Evolutionary conservation across 1,140 invertebrate species (phyloP).

Genomic region (Psilanteris sp.): DNA sequence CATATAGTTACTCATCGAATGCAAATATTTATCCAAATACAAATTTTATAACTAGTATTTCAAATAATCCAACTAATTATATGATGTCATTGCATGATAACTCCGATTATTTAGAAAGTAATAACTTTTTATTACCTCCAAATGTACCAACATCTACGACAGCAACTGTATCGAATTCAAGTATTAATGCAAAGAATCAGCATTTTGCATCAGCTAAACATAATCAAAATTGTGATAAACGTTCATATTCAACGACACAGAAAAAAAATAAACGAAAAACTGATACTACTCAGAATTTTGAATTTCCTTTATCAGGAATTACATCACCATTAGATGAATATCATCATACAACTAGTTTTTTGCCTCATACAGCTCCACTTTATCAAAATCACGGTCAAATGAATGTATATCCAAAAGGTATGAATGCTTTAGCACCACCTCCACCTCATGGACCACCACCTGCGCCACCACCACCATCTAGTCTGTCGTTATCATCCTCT

Average conservation of each 20-base stretch:
- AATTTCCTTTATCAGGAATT: constrained; percentile 73
- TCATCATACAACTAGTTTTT: constrained; percentile 70
- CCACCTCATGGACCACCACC: constrained; percentile 62
- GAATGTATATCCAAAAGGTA: constrained; percentile 71
- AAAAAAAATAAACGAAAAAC: constrained; percentile 76
- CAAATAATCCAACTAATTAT: constrained; percentile 75
- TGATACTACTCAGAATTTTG: constrained; percentile 72
- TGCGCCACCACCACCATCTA: constrained; percentile 56
- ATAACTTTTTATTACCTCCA: constrained; percentile 72
- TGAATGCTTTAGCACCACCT: constrained; percentile 69
- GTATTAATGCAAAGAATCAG: constrained; percentile 69
- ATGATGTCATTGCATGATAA: constrained; percentile 79
- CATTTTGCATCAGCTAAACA: constrained; percentile 65
- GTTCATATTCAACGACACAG: constrained; percentile 67
- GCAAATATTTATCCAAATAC: constrained; percentile 76
- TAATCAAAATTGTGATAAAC: constrained; percentile 69
- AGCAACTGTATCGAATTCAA: constrained; percentile 46
- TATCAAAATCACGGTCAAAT: constrained; percentile 75
- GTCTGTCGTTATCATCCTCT: constrained; percentile 52
- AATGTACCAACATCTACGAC: constrained; percentile 66
- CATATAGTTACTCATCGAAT: constrained; percentile 77
- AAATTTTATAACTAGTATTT: constrained; percentile 77
- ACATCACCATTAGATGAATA: constrained; percentile 75
- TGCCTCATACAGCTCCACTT: constrained; percentile 71
- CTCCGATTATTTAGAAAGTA: constrained; percentile 75